Conservation (phyloP, 2,888 invertebrate species). For the Dolichopus griseipennis region DNA sequence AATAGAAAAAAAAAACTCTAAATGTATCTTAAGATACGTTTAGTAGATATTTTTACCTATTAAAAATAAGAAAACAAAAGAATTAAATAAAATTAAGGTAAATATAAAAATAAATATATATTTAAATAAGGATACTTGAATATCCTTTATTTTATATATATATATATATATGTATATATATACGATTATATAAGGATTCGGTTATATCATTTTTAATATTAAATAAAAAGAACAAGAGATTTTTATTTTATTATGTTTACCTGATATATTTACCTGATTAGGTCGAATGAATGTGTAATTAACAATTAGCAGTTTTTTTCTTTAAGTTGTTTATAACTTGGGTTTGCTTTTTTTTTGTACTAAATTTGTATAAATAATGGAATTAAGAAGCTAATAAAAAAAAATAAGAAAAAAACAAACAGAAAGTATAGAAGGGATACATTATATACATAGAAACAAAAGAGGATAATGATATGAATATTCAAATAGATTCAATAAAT, state of each 20-base stretch:
- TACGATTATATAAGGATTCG: too few species aligned
- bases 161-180: background rate
- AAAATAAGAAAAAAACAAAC: too few species aligned
- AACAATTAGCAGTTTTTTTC: background rate
- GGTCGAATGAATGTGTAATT: background rate
- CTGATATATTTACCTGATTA: background rate
- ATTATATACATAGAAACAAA: background rate
- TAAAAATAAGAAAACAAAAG: too few species aligned
- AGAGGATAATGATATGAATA: slow-evolving; percentile 3
- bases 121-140: background rate
- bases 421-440: too few species aligned
- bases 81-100: background rate
- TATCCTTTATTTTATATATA: background rate
- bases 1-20: too few species aligned
- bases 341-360: background rate
- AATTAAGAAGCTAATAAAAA: too few species aligned
- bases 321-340: background rate
- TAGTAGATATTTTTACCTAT: too few species aligned
- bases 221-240: too few species aligned
- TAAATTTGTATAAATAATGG: too few species aligned
- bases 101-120: background rate
- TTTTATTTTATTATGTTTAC: background rate
- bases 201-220: too few species aligned
- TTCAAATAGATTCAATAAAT: background rate
- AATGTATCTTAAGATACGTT: too few species aligned